Base-by-base conservation (phyloP, 2,888 invertebrate species). In the Azorinus chamasolen region DNA sequence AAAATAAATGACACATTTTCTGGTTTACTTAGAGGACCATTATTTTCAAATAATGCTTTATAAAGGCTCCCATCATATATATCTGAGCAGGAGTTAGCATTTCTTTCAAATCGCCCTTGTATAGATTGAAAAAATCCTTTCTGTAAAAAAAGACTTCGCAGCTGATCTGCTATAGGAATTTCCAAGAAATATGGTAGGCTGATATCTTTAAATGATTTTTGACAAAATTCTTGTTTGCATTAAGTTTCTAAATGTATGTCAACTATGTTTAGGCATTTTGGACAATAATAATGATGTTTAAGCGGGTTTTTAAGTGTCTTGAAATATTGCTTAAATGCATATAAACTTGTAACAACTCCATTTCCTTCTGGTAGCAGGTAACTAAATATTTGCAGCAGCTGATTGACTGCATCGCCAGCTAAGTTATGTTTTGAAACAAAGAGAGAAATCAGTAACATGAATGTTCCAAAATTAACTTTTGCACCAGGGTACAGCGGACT, bases 1-100 rank as follows among this genome's bases (percentile, higher is more conserved):
- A 59, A 54, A 18, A 63, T 62, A 53, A 79, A 79, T n/a, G 79
- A 79, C 5, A 79, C 53, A 37, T 79, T 79, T 43, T 74, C 62
- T 2, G 70, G 74, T 12, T 41, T 20, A 18, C 61, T 54, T 32
- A 74, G 32, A n/a, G 57, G 63, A n/a, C 74, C 70, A 43, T 46
- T 27, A 20, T 63, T 58, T 20, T 55, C 14, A 41, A 57, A 37
- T 25, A 57, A 43, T 12, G 37, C 32, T 58, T 61, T 64, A 45
- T 79, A 74, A 1, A 74, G 37, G 12, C 24, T 25, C 20, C 79
- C 79, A 66, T 79, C 79, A 71, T 73, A 73, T 24, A 79, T 51
- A 41, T 79, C 74, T 45, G 32, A 16, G 16, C 20, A 20, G 46
- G n/a, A 8, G n/a, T 22, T 14, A n/a, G n/a, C 46, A 25, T 65